Conservation (phyloP, 2,113 vertebrate genomes). For the Centrocercus urophasianus region DNA sequence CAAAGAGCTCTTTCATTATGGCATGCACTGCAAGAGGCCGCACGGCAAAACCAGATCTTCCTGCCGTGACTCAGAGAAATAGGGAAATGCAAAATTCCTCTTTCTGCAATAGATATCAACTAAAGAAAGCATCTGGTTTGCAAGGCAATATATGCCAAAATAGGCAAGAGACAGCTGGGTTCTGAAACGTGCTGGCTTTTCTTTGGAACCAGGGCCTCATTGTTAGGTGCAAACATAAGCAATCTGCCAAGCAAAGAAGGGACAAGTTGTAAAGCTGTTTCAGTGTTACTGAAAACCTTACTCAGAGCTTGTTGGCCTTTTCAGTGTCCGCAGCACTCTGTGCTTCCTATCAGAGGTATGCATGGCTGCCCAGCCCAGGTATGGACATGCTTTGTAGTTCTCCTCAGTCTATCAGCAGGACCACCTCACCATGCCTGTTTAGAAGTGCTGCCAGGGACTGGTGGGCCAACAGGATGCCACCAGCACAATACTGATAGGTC, state of each 20-base stretch:
- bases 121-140: background rate
- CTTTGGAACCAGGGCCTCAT: background rate
- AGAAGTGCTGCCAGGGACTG: background rate
- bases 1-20: conserved; percentile 18
- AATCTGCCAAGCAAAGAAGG: background rate
- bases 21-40: background rate
- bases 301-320: background rate
- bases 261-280: background rate
- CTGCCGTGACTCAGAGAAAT: background rate
- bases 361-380: background rate
- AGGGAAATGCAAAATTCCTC: conserved; percentile 20
- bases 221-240: background rate
- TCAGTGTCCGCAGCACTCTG: background rate
- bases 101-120: background rate
- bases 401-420: background rate
- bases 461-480: background rate
- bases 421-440: background rate
- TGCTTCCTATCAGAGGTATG: background rate
- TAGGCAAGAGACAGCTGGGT: background rate
- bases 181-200: background rate
- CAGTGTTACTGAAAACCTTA: background rate
- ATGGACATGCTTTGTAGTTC: background rate
- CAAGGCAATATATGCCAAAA: background rate
- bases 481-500: background rate
- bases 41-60: conserved; percentile 12